phyloP scores from a whole-genome alignment of 2,113 vertebrate genomes.

The Pithys albifrons region DNA sequence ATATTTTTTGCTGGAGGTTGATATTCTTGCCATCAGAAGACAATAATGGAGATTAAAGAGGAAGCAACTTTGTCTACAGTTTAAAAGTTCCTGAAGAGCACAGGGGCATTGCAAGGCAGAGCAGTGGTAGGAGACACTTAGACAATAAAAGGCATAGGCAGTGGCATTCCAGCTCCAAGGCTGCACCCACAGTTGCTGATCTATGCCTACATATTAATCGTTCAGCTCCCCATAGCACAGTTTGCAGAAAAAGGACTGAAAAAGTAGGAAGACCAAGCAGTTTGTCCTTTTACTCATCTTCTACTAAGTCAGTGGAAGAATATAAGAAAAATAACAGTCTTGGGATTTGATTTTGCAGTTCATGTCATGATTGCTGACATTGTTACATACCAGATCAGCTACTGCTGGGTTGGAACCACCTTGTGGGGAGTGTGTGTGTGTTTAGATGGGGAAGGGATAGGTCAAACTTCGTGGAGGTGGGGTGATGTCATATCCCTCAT shows the following conservation, averaged over 20 bases:
- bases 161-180: not conserved
- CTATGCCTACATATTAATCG: not conserved
- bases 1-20: not conserved
- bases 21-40: not conserved
- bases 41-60: not conserved
- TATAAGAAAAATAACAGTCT: not conserved
- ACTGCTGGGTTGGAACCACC: too few species aligned
- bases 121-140: not conserved
- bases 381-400: too few species aligned
- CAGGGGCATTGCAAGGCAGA: not conserved
- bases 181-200: accelerated
- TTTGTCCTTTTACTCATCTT: not conserved
- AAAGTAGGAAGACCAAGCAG: not conserved
- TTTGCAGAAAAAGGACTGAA: not conserved
- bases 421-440: too few species aligned
- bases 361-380: not conserved
- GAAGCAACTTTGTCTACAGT: not conserved
- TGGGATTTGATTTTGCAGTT: not conserved
- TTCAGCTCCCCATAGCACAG: not conserved
- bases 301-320: not conserved
- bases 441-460: too few species aligned
- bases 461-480: too few species aligned
- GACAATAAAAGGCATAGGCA: not conserved
- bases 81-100: not conserved
- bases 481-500: too few species aligned